Conservation (phyloP, 2,797 vertebrate genomes). For the Prunella strophiata region DNA sequence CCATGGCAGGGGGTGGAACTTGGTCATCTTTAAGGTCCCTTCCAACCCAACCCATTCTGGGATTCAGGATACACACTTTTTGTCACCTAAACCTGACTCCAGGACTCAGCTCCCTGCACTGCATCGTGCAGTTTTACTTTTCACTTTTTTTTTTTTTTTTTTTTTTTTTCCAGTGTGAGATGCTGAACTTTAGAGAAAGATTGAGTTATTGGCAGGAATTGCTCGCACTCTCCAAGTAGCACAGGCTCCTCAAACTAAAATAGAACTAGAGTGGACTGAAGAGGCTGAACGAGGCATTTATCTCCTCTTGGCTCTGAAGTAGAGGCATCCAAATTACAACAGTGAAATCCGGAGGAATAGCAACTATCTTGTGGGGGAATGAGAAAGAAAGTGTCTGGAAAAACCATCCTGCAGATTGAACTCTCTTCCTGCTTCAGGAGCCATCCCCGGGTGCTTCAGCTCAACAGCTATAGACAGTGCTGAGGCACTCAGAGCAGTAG, state of each 20-base stretch:
- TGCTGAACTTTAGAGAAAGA: conserved; percentile 2
- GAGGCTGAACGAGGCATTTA: conserved; percentile 64
- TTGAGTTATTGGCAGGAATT: conserved; percentile 5
- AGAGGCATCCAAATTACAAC: conserved; percentile 41
- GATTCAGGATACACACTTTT: neutral
- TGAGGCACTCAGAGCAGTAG: conserved; percentile 57
- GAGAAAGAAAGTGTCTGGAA: conserved; percentile 64
- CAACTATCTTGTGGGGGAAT: conserved; percentile 38
- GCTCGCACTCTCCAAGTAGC: neutral
- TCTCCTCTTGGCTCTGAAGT: conserved; percentile 30
- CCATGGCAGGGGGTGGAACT: rapidly evolving
- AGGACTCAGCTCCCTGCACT: neutral
- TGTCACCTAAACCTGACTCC: neutral
- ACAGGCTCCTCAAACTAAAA: conserved; percentile 61
- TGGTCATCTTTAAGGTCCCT: neutral
- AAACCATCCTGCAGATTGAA: conserved; percentile 46
- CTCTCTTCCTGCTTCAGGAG: conserved; percentile 66
- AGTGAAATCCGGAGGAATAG: conserved; percentile 48
- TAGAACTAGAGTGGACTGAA: conserved; percentile 69
- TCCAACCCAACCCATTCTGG: neutral
- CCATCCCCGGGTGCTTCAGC: conserved; percentile 63
- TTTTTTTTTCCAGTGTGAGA: neutral
- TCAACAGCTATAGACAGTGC: conserved; percentile 50
- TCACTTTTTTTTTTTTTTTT: neutral
- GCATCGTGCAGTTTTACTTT: neutral